Evolutionary conservation across 2,113 vertebrate genomes (phyloP).

Genomic region (Psammodynastes pulverulentus): DNA sequence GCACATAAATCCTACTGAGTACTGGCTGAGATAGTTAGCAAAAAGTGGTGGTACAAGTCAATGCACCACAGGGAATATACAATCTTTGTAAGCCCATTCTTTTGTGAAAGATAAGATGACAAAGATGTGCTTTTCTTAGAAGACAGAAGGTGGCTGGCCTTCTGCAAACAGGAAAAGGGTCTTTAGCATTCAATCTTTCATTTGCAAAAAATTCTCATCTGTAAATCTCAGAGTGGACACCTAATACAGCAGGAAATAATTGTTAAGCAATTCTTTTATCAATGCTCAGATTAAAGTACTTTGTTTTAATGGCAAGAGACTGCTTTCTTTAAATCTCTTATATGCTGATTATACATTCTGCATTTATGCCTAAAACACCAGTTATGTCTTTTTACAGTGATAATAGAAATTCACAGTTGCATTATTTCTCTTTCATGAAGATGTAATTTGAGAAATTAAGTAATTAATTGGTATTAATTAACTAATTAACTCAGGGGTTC

Average conservation of each 20-base stretch:
- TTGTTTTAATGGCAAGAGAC: conserved; percentile 41
- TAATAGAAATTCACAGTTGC: conserved; percentile 30
- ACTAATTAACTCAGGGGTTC: too few relatives aligned
- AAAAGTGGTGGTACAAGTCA: neutral
- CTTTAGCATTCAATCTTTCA: neutral
- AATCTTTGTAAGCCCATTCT: neutral
- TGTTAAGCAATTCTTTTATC: conserved; percentile 57
- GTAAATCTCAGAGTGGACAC: conserved; percentile 40
- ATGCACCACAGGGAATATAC: neutral
- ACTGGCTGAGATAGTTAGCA: neutral
- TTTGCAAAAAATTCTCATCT: conserved; percentile 9
- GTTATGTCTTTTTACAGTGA: conserved; percentile 39
- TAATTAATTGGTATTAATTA: too few relatives aligned
- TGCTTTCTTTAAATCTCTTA: neutral
- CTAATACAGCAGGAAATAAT: conserved; percentile 20
- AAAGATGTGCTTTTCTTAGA: conserved; percentile 3
- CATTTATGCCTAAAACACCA: conserved; percentile 19
- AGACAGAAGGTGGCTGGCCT: neutral
- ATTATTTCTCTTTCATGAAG: neutral
- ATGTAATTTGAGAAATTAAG: neutral
- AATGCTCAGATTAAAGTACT: conserved; percentile 43
- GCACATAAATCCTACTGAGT: neutral
- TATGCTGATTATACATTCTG: conserved; percentile 34
- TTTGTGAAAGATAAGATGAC: neutral
- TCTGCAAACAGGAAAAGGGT: neutral